Percentiles rank a stretch among this genome's conserved stretches.
Conservation (phyloP, 2,797 vertebrate genomes). For the Rhodeus uyekii region DNA sequence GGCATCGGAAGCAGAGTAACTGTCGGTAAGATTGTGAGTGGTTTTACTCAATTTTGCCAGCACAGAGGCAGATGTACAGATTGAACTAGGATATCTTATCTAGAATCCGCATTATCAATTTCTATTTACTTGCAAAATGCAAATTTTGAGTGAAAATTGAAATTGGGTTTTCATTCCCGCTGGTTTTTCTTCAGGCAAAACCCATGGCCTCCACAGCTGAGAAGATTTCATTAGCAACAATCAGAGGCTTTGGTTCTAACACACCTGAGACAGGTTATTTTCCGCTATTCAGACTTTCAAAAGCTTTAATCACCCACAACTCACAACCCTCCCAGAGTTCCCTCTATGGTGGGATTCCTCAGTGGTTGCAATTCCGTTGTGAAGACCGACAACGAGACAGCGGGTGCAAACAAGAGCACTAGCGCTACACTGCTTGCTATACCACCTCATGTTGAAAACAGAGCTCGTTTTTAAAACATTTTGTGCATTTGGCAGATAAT, state of each 20-base stretch:
- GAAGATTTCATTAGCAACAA: slow-evolving; percentile 8
- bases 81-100: neutral
- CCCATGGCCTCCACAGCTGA: neutral
- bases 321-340: slow-evolving; percentile 6
- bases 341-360: slow-evolving; percentile 22
- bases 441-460: neutral
- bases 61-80: neutral
- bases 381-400: neutral
- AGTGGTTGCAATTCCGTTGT: slow-evolving; percentile 7
- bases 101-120: neutral
- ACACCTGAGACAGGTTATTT: slow-evolving; percentile 18
- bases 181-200: neutral
- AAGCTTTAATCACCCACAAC: slow-evolving; percentile 12
- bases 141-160: neutral
- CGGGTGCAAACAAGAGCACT: neutral
- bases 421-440: neutral
- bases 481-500: neutral
- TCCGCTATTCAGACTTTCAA: slow-evolving; percentile 11
- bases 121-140: slow-evolving; percentile 14
- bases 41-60: neutral
- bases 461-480: neutral
- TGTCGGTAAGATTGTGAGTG: neutral
- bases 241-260: slow-evolving; percentile 1
- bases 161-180: neutral
- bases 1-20: slow-evolving; percentile 12